A percentile compares a stretch with the other conserved stretches of the same genome.
phyloP scores from a whole-genome alignment of 2,797 vertebrate genomes.

The Morus bassanus region DNA sequence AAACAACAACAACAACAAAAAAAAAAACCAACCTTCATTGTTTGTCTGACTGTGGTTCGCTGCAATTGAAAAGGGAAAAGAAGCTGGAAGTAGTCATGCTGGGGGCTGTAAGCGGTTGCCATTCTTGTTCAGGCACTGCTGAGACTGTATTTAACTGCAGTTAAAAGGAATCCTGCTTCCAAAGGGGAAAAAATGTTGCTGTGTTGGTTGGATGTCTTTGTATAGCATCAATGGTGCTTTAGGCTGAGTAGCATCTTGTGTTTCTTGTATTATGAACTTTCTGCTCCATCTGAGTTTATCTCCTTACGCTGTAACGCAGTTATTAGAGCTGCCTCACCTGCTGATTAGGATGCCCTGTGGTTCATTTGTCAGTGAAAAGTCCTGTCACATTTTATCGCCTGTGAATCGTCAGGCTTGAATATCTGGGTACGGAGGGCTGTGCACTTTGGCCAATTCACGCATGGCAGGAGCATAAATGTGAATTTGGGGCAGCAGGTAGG shows the following conservation, averaged over 20 bases:
- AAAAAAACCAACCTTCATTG: not conserved
- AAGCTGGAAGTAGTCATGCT: not conserved
- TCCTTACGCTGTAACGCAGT: not conserved
- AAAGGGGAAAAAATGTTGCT: not conserved
- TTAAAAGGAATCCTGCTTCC: not conserved
- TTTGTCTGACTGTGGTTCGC: not conserved
- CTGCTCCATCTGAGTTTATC: slow-evolving; percentile 25
- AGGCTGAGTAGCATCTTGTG: not conserved
- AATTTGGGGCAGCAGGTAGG: not conserved
- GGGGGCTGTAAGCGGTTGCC: not conserved
- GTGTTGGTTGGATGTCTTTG: not conserved
- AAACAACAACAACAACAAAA: not conserved
- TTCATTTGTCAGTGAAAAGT: not conserved
- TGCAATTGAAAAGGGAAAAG: not conserved
- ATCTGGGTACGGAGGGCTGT: not conserved
- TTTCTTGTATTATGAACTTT: not conserved
- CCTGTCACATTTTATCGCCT: slow-evolving; percentile 29
- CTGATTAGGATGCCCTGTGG: slow-evolving; percentile 2
- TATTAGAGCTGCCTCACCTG: not conserved
- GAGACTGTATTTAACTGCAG: not conserved
- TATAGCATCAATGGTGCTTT: not conserved
- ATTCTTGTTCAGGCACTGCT: accelerated
- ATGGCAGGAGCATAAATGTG: not conserved
- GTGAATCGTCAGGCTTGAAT: not conserved
- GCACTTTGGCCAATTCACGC: not conserved